These are phyloP conservation scores for Microcaecilia unicolor DNA, from an alignment of 2,797 vertebrate genomes.

Conservation along the genomic window DNA sequence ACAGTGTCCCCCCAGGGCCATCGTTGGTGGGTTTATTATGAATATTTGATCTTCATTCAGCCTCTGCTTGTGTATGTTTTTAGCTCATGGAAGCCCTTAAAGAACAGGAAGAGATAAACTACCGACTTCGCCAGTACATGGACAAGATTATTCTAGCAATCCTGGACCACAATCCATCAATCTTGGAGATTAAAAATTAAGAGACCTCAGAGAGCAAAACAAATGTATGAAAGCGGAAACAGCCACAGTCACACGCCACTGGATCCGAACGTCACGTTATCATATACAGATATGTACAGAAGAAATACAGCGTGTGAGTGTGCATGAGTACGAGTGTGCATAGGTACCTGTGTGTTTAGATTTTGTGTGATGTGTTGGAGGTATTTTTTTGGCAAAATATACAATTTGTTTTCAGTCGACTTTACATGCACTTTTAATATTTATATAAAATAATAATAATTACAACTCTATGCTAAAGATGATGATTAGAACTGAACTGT, in stretches of 20 bases:
- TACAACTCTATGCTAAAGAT: constrained; percentile 35
- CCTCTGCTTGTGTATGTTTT: constrained; percentile 11
- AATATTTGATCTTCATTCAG: no score
- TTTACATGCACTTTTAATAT: constrained; percentile 40
- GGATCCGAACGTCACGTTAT: constrained; percentile 37
- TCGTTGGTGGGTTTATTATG: no score
- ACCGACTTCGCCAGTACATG: constrained; percentile 91
- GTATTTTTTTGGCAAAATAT: constrained; percentile 26
- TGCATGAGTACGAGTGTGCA: neutral
- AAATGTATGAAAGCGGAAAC: constrained; percentile 18
- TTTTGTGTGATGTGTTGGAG: constrained; percentile 31
- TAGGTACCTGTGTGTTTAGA: constrained; percentile 16
- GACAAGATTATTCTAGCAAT: constrained; percentile 96
- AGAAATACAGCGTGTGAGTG: constrained; percentile 27
- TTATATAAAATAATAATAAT: constrained; percentile 24
- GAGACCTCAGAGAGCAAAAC: constrained; percentile 11
- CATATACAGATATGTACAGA: constrained; percentile 41
- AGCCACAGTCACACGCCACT: constrained; percentile 34
- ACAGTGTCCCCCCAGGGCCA: no score
- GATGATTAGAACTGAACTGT: no score
- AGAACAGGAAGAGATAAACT: constrained; percentile 94
- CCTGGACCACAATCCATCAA: constrained; percentile 93
- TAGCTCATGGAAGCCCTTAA: constrained; percentile 95
- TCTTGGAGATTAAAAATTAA: constrained; percentile 93
- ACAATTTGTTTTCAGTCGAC: constrained; percentile 2